These are phyloP conservation scores for Labia minor DNA, from an alignment of 2,888 invertebrate species.

Conservation along the genomic window DNA sequence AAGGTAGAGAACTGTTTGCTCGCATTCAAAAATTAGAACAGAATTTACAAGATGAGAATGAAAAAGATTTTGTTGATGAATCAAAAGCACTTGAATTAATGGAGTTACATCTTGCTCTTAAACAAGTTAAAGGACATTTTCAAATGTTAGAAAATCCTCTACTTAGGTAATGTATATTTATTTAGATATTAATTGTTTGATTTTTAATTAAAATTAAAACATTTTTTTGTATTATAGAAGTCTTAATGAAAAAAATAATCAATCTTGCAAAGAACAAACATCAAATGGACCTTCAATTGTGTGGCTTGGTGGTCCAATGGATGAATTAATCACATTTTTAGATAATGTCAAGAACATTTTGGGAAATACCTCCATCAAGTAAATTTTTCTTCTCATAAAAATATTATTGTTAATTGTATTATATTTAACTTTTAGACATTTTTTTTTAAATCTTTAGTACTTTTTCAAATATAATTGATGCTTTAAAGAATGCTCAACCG, in stretches of 20 bases:
- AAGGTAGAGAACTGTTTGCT: not conserved
- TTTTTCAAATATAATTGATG: not conserved
- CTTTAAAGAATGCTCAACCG: not conserved
- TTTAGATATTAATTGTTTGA: no score
- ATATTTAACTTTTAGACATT: not conserved
- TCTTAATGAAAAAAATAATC: not conserved
- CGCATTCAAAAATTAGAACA: not conserved
- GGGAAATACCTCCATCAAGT: not conserved
- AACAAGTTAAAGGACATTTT: not conserved
- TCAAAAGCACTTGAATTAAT: not conserved
- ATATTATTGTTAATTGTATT: no score
- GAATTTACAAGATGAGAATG: not conserved
- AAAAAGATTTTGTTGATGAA: not conserved
- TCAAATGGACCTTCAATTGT: not conserved
- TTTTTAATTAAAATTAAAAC: no score
- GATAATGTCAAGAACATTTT: not conserved
- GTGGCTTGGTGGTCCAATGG: not conserved
- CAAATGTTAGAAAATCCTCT: not conserved
- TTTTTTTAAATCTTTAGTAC: not conserved
- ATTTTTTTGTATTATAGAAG: not conserved
- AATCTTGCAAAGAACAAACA: not conserved
- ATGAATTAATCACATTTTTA: not conserved
- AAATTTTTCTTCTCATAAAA: no score
- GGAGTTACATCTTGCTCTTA: not conserved
- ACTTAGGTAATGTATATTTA: not conserved